Conservation (phyloP, 2,888 invertebrate species). For the Eudasyphora cyanicolor region DNA sequence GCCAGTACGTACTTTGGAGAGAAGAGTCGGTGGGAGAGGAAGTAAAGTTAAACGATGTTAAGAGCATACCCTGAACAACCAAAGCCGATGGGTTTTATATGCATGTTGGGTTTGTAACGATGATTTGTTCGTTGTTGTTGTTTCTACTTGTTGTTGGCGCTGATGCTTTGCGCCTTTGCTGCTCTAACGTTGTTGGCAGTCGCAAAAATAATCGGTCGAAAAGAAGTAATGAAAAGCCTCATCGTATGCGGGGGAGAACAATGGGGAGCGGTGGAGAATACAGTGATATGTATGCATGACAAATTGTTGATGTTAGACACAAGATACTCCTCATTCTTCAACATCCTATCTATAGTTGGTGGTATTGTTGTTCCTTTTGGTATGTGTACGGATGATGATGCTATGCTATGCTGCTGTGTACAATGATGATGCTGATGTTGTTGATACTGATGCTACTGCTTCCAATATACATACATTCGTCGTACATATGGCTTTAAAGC, state of each 20-base stretch:
- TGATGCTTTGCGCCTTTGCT: conserved; percentile 37
- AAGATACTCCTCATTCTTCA: conserved; percentile 61
- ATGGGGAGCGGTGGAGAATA: background rate
- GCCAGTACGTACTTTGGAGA: too few relatives aligned
- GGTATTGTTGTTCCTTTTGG: background rate
- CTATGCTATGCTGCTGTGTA: conserved; percentile 22
- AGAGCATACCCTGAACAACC: conserved; percentile 34
- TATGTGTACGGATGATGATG: background rate
- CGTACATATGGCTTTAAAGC: background rate
- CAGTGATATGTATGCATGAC: conserved; percentile 57
- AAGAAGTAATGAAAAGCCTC: conserved; percentile 6
- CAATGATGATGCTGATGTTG: conserved; percentile 38
- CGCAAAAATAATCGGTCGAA: background rate
- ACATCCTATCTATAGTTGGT: conserved; percentile 24
- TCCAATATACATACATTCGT: conserved; percentile 35
- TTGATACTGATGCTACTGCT: conserved; percentile 43
- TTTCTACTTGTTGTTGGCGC: conserved; percentile 11
- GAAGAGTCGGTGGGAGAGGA: conserved; percentile 41
- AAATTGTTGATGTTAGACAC: conserved; percentile 66
- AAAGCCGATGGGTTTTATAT: conserved; percentile 28
- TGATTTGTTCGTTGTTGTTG: conserved; percentile 26
- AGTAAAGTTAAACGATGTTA: conserved; percentile 65
- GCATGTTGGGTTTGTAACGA: conserved; percentile 15
- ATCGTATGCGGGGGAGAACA: background rate
- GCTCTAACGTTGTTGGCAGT: conserved; percentile 39